phyloP scores from a whole-genome alignment of 2,113 vertebrate genomes.

The Fukomys damarensis region DNA sequence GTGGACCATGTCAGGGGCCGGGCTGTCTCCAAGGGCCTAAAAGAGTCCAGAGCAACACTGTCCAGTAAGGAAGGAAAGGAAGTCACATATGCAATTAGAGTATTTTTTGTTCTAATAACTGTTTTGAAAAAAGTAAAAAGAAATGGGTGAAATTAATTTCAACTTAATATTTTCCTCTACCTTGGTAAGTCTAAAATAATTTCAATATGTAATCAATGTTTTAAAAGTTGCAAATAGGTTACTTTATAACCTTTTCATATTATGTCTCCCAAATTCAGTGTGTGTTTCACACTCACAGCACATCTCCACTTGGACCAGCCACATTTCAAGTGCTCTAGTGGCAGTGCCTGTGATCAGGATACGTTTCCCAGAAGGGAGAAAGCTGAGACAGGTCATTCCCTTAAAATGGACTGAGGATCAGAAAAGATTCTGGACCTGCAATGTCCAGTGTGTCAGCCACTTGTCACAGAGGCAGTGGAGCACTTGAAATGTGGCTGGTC shows the following conservation, averaged over 20 bases:
- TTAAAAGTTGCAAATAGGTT: not conserved
- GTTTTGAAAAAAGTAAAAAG: not conserved
- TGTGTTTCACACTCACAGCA: not conserved
- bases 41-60: not conserved
- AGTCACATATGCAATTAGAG: not conserved
- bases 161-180: not conserved
- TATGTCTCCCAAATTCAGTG: not conserved
- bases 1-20: not conserved
- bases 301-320: not conserved
- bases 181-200: not conserved
- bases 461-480: accelerated
- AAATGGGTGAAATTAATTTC: not conserved
- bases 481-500: not conserved
- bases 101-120: not conserved
- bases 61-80: not conserved
- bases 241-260: not conserved
- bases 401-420: not conserved
- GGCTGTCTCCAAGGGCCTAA: not conserved
- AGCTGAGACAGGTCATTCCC: not conserved
- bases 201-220: not conserved
- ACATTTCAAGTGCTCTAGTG: not conserved
- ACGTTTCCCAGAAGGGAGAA: not conserved
- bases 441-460: not conserved
- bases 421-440: not conserved
- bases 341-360: not conserved